Percentiles rank a stretch among this genome's conserved stretches.
phyloP scores from a whole-genome alignment of 2,888 invertebrate species.

The Tipula confusa region DNA sequence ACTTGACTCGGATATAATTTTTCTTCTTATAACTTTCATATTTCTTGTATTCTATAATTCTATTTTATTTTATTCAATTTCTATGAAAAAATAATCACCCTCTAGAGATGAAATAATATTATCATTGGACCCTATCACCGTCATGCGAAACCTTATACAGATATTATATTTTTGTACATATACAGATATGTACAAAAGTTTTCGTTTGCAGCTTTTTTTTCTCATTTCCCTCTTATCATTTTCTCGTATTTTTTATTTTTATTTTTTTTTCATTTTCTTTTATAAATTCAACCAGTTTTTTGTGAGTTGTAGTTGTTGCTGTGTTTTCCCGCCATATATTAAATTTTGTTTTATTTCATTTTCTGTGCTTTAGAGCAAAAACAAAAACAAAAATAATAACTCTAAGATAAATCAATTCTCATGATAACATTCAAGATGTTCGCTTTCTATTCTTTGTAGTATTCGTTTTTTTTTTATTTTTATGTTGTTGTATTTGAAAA shows the following conservation, averaged over 20 bases:
- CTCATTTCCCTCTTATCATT: not conserved
- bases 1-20: not conserved
- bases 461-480: not conserved
- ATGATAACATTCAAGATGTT: conserved; percentile 20
- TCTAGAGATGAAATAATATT: conserved; percentile 12
- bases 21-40: conserved; percentile 16
- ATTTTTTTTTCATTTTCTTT: not conserved
- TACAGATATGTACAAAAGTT: no score
- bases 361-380: not conserved
- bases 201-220: conserved; percentile 7
- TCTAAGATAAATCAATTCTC: conserved; percentile 25
- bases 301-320: no score
- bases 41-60: not conserved
- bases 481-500: not conserved
- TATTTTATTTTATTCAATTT: conserved; percentile 15
- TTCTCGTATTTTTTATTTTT: not conserved
- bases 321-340: not conserved
- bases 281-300: not conserved
- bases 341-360: not conserved
- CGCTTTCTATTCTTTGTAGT: not conserved
- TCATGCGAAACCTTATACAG: not conserved
- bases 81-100: not conserved
- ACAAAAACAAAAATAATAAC: not conserved
- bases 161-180: no score
- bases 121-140: conserved; percentile 12